Evolutionary conservation across 2,113 vertebrate genomes (phyloP).

Genomic region (Zapus hudsonius): DNA sequence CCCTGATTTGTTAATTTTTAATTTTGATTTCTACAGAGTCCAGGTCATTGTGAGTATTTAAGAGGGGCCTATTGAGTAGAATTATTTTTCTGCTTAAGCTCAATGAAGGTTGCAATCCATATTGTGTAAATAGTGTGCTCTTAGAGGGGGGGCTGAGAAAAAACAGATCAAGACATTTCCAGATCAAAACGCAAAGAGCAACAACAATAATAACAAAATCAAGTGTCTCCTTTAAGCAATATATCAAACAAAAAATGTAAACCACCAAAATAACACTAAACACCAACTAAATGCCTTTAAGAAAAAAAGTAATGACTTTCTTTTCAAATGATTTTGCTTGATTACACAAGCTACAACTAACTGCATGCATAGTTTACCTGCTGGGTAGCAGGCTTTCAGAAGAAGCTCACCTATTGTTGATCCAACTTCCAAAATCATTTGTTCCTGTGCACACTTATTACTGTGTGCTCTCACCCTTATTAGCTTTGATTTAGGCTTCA

Average conservation of each 20-base stretch:
- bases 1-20: background rate
- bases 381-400: background rate
- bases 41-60: background rate
- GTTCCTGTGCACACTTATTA: background rate
- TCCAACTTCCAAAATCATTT: background rate
- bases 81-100: background rate
- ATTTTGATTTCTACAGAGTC: background rate
- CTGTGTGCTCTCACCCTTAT: background rate
- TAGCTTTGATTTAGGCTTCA: background rate
- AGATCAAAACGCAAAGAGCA: background rate
- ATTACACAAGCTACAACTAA: background rate
- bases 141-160: background rate
- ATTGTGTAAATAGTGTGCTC: too few relatives aligned
- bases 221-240: background rate
- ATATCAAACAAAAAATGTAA: slow-evolving; percentile 12
- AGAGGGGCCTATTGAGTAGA: background rate
- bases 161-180: background rate
- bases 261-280: background rate
- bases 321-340: background rate
- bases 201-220: too few relatives aligned
- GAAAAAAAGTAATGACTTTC: background rate
- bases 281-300: background rate
- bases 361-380: background rate
- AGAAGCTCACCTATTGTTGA: background rate
- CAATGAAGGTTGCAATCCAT: background rate